phyloP scores from a whole-genome alignment of 2,113 vertebrate genomes.

The Chamaea fasciata region DNA sequence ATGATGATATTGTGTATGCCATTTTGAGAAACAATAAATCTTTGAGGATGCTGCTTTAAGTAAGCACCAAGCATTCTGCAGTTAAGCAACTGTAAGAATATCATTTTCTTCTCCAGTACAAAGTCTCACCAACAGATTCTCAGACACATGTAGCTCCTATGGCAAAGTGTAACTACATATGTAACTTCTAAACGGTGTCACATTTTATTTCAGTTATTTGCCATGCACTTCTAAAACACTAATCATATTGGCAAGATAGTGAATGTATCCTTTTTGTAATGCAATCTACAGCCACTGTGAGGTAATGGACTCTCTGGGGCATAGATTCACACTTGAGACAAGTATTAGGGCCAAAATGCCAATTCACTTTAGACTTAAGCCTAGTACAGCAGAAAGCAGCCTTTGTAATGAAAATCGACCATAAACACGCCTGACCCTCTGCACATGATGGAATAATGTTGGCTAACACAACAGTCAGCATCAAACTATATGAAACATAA shows the following conservation, averaged over 20 bases:
- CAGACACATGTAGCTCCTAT: neutral
- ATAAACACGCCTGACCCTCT: neutral
- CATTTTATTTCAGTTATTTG: neutral
- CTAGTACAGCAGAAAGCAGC: neutral
- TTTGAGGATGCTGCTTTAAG: neutral
- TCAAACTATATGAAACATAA: neutral
- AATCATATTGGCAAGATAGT: neutral
- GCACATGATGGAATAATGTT: neutral
- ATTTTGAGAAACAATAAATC: neutral
- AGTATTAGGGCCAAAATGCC: neutral
- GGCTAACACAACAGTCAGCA: neutral
- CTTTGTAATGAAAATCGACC: neutral
- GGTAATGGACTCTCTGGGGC: neutral
- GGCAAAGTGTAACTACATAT: neutral
- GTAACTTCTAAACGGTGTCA: neutral
- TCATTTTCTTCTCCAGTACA: neutral
- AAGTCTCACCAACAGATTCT: neutral
- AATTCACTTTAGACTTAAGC: neutral
- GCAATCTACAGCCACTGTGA: neutral
- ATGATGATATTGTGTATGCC: neutral
- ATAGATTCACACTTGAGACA: neutral
- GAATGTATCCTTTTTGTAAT: neutral
- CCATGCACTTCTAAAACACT: neutral
- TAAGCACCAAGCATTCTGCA: neutral
- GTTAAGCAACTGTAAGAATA: neutral